Evolutionary conservation across 2,888 invertebrate genomes (phyloP).

Genomic region (Coelinius sp.): DNA sequence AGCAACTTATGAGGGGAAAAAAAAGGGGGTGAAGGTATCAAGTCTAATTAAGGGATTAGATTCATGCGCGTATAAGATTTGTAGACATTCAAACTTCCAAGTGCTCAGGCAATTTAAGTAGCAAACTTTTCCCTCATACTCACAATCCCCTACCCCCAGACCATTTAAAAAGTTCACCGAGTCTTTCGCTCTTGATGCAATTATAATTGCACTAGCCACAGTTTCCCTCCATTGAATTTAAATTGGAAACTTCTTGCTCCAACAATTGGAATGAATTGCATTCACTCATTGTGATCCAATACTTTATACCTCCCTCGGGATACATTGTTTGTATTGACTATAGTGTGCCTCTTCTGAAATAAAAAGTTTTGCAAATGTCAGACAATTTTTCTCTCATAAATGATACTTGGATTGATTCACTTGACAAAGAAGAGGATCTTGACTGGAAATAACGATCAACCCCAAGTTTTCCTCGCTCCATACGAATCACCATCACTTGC

Average conservation of each 20-base stretch:
- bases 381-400: neutral
- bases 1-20: constrained; percentile 27
- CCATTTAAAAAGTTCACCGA: constrained; percentile 3
- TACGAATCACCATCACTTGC: neutral
- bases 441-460: neutral
- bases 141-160: neutral
- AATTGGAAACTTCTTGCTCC: constrained; percentile 20
- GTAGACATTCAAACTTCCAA: constrained; percentile 42
- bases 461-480: neutral
- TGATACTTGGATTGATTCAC: neutral
- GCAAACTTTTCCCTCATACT: constrained; percentile 1
- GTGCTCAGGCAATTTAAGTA: constrained; percentile 36
- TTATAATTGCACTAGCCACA: constrained; percentile 1
- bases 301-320: neutral
- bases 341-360: neutral
- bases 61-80: constrained; percentile 55
- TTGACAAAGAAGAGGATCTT: neutral
- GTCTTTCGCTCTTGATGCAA: constrained; percentile 10
- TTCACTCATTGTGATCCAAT: neutral
- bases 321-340: neutral
- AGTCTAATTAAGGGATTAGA: constrained; percentile 58
- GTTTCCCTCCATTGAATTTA: constrained; percentile 7
- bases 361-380: neutral
- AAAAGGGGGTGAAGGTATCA: constrained; percentile 30
- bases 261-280: constrained; percentile 11